Evolutionary conservation across 2,113 vertebrate genomes (phyloP), one percentile per base, ranked within the genome.

Genomic region (Lanius ludovicianus): DNA sequence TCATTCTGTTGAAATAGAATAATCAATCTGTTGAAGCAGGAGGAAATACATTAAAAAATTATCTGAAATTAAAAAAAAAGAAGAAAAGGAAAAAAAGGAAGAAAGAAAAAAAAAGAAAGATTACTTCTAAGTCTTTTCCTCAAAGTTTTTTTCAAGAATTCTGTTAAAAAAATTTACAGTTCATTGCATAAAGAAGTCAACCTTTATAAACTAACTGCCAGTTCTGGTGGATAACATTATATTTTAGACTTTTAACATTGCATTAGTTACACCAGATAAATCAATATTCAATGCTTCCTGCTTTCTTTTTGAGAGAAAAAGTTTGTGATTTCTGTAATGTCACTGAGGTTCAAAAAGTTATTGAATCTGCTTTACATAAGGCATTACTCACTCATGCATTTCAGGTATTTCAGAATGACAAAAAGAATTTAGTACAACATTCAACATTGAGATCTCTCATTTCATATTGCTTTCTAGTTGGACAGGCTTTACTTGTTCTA

Each of bases 21-120:
- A 56, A 70, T 47, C 24, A 62, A 15, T 35, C 37, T 64, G 3
- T 27, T 79, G 41, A 24, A 57, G 27, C 2, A 78, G n/a, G 23
- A 85, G 9, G 4, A 88, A 82, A 70, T 17, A 0, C 2, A 1
- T 8, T 10, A 16, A 25, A 7, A 63, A 53, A 20, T 7, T 24
- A 15, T 62, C 33, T 50, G 2, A 55, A 82, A 23, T 16, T 10
- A 35, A 71, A 22, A 22, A 16, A 35, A 60, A 37, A 37, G 24
- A 35, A 52, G 11, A 30, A 15, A 15, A 15, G 6, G 8, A 4
- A 3, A 2, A 18, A 6, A 5, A 28, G 7, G 5, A 15, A 39
- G 6, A 33, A 15, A 6, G 4, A 18, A 5, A 21, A 20, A 35
- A 30, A 56, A 7, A 7, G 2, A 39, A 2, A 20, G 7, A 49